These are phyloP conservation scores for Sorex maritimensis DNA, from an alignment of 2,797 vertebrate genomes.

Conservation along the genomic window DNA sequence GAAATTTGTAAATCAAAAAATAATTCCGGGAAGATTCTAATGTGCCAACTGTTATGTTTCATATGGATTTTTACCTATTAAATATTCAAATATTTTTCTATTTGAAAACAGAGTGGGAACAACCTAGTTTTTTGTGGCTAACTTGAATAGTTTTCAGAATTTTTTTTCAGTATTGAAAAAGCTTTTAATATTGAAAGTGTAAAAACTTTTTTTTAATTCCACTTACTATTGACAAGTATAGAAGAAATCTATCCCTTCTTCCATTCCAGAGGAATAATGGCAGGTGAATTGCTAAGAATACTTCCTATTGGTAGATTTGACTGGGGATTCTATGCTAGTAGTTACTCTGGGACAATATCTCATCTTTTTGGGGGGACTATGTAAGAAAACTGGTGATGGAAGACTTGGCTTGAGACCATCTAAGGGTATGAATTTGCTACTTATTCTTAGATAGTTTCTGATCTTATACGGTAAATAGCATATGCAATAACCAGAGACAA, in stretches of 20 bases:
- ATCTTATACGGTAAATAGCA: too few relatives aligned
- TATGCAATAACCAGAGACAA: too few relatives aligned
- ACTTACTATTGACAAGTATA: background rate
- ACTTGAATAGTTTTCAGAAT: slow-evolving; percentile 25
- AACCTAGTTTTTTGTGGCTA: background rate
- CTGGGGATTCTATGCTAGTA: background rate
- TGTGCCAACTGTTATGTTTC: background rate
- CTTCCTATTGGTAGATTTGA: background rate
- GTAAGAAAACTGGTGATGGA: slow-evolving; percentile 16
- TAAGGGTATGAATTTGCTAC: background rate
- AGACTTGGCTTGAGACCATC: slow-evolving; percentile 7
- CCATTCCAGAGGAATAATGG: background rate
- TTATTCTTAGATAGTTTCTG: too few relatives aligned
- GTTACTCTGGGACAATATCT: background rate
- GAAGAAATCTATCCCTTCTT: background rate
- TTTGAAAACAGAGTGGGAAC: slow-evolving; percentile 4
- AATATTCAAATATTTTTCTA: background rate
- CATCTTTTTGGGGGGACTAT: background rate
- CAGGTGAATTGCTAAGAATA: background rate
- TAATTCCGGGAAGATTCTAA: background rate
- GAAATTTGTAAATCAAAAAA: background rate
- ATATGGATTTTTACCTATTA: background rate
- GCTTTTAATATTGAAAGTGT: slow-evolving; percentile 17
- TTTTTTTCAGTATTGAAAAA: background rate
- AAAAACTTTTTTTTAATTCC: background rate